Evolutionary conservation across 2,797 vertebrate species (phyloP).

Genomic region (Cossypha polioptera): DNA sequence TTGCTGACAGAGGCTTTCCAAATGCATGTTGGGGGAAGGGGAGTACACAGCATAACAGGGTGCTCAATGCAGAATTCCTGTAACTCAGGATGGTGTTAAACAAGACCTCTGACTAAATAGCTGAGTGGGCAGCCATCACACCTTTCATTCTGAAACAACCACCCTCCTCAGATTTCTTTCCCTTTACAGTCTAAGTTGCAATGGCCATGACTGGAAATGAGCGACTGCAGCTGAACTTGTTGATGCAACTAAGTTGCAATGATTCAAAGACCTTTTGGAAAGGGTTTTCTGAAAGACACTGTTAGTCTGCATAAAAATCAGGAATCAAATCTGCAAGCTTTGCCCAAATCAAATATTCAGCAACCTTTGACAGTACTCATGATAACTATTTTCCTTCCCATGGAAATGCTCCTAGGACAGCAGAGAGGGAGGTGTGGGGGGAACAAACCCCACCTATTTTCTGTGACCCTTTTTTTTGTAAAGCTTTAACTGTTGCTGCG

Average conservation of each 20-base stretch:
- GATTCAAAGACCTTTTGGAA: not conserved
- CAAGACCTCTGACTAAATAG: not conserved
- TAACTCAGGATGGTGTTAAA: not conserved
- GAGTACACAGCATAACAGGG: not conserved
- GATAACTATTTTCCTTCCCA: not conserved
- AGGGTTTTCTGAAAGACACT: not conserved
- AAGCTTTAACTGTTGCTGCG: not conserved
- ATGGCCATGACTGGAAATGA: not conserved
- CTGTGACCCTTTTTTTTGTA: not conserved
- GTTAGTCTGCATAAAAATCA: not conserved
- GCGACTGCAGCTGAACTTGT: not conserved
- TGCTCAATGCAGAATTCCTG: not conserved
- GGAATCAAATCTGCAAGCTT: not conserved
- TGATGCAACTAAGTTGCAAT: not conserved
- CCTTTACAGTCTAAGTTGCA: not conserved
- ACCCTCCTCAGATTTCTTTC: not conserved
- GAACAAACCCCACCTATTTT: not conserved
- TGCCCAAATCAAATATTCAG: not conserved
- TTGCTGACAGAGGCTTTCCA: not conserved
- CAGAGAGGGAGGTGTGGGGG: too few relatives aligned
- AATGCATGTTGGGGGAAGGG: fast-evolving
- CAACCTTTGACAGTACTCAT: not conserved
- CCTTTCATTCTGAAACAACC: not conserved
- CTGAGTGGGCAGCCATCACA: not conserved
- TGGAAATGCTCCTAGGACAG: not conserved